Conservation (phyloP, 2,797 vertebrate genomes). For the Cuniculus paca region DNA sequence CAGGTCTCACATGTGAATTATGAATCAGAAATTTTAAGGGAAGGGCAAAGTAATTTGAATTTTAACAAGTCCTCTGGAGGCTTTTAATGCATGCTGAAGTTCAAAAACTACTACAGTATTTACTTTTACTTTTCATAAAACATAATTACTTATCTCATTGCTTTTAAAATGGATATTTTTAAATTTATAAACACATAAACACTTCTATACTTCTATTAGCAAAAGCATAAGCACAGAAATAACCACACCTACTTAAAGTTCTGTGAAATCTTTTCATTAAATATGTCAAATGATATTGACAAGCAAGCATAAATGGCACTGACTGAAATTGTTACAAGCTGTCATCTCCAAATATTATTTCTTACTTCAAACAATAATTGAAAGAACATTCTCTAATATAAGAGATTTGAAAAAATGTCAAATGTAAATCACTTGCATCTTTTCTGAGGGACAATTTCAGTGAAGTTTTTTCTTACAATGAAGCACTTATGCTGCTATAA, state of each 20-base stretch:
- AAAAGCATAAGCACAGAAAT: background rate
- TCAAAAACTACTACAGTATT: background rate
- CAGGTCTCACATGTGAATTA: background rate
- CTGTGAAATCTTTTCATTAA: background rate
- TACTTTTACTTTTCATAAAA: slow-evolving; percentile 1
- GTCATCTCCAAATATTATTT: background rate
- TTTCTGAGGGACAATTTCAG: background rate
- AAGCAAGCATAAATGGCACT: background rate
- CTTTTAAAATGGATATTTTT: background rate
- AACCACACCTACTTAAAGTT: background rate
- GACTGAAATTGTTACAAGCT: background rate
- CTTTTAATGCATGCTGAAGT: background rate
- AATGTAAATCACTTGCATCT: background rate
- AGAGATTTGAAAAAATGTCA: background rate
- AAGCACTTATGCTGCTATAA: background rate
- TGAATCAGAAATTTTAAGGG: background rate
- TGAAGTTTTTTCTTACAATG: background rate
- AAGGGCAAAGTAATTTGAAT: background rate
- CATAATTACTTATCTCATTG: background rate
- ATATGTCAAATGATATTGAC: background rate
- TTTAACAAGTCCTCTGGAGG: background rate
- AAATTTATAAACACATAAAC: background rate
- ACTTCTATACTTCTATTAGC: background rate
- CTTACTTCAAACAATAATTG: background rate
- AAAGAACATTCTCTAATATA: background rate